Evolutionary conservation across 2,888 invertebrate genomes (phyloP).

Genomic region (Helleia helle): DNA sequence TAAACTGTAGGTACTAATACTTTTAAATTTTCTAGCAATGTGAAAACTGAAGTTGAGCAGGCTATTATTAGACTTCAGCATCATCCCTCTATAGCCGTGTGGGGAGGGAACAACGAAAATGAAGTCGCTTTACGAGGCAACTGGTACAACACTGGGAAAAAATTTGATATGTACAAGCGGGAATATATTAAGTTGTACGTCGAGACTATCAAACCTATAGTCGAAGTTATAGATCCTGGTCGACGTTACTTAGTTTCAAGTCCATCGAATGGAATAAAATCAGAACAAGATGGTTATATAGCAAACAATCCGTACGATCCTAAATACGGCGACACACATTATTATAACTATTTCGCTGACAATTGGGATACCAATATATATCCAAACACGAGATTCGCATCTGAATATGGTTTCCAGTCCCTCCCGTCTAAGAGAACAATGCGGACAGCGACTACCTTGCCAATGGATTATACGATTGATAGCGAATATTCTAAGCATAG

Average conservation of each 20-base stretch:
- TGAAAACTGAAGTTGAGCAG: slow-evolving; percentile 83
- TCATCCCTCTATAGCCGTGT: slow-evolving; percentile 90
- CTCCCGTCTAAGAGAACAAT: slow-evolving; percentile 84
- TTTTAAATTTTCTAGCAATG: slow-evolving; percentile 65
- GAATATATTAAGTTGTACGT: slow-evolving; percentile 92
- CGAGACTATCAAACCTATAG: slow-evolving; percentile 79
- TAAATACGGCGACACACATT: slow-evolving; percentile 93
- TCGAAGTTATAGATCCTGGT: slow-evolving; percentile 74
- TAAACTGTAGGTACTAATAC: not conserved
- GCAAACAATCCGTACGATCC: slow-evolving; percentile 84
- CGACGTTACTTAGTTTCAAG: slow-evolving; percentile 88
- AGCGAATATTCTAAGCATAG: slow-evolving; percentile 82
- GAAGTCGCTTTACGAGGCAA: slow-evolving; percentile 89
- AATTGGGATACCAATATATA: slow-evolving; percentile 86
- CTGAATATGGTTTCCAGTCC: slow-evolving; percentile 97
- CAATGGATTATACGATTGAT: slow-evolving; percentile 61
- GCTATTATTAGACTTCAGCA: slow-evolving; percentile 87
- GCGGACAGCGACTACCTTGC: slow-evolving; percentile 67
- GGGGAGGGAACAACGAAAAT: slow-evolving; percentile 98
- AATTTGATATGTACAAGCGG: slow-evolving; percentile 73
- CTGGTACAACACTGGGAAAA: slow-evolving; percentile 79
- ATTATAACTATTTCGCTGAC: slow-evolving; percentile 88
- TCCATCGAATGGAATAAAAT: slow-evolving; percentile 89
- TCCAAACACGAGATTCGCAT: slow-evolving; percentile 89
- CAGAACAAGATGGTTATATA: slow-evolving; percentile 83